A percentile compares a stretch with the other conserved stretches of the same genome.
phyloP scores from a whole-genome alignment of 2,797 vertebrate genomes.

The Micropoecilia bifurca region DNA sequence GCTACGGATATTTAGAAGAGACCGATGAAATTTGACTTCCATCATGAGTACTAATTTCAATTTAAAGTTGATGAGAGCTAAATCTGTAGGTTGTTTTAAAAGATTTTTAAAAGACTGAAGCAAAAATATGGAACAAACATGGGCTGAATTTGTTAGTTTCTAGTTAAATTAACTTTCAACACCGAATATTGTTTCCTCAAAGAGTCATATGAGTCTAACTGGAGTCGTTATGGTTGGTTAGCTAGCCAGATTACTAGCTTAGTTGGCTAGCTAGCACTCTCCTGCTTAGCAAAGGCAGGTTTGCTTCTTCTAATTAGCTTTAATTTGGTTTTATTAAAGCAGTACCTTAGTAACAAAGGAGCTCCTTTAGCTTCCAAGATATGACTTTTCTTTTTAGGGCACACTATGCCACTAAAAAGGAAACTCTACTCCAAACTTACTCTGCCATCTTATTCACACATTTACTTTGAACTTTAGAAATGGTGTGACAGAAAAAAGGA shows the following conservation, averaged over 20 bases:
- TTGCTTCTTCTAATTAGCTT: neutral
- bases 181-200: neutral
- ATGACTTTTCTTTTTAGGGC: neutral
- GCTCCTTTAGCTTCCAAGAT: neutral
- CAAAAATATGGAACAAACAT: neutral
- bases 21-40: neutral
- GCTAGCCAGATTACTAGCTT: neutral
- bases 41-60: neutral
- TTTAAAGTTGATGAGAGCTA: neutral
- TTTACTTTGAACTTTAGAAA: neutral
- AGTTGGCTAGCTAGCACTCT: neutral
- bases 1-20: neutral
- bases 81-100: neutral
- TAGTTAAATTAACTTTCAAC: neutral
- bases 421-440: neutral
- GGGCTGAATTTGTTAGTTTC: neutral
- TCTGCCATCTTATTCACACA: neutral
- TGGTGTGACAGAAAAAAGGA: neutral
- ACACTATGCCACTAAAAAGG: neutral
- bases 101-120: neutral
- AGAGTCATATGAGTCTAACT: neutral
- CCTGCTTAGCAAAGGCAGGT: neutral
- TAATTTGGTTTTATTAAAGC: neutral
- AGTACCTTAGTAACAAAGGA: neutral
- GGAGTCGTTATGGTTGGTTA: neutral